Conservation (phyloP, 2,888 invertebrate genomes). For the Microplitis manilae region DNA sequence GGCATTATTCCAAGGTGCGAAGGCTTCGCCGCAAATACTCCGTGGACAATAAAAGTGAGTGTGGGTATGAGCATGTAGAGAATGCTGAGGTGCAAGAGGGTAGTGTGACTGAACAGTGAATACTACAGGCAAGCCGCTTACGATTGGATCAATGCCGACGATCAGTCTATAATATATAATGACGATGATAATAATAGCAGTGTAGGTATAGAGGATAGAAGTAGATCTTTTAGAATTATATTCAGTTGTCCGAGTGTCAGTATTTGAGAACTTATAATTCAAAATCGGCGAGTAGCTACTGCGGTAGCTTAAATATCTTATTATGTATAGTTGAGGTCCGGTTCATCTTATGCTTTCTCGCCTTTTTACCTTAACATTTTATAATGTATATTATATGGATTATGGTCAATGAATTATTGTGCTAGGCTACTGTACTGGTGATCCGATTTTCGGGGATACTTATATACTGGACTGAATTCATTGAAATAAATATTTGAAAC, state of each 20-base stretch:
- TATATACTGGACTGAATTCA: conserved; percentile 27
- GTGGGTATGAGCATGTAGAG: background rate
- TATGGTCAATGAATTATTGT: background rate
- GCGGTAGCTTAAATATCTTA: background rate
- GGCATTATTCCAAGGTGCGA: conserved; percentile 38
- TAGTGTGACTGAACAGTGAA: conserved; percentile 23
- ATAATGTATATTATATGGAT: background rate
- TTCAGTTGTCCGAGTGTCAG: background rate
- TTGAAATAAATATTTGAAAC: conserved; percentile 53
- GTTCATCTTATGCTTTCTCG: conserved; percentile 21
- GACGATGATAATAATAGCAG: background rate
- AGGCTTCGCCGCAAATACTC: conserved; percentile 1
- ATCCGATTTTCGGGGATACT: conserved; percentile 37
- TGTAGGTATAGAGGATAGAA: background rate
- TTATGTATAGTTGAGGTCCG: background rate
- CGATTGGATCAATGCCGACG: conserved; percentile 62
- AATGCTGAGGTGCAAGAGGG: background rate
- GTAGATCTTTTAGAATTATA: background rate
- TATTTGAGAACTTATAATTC: background rate
- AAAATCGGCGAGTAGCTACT: background rate
- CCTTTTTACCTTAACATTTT: conserved; percentile 13
- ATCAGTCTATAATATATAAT: conserved; percentile 29
- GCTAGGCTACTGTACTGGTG: conserved; percentile 1
- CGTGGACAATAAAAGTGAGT: background rate
- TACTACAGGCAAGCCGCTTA: conserved; percentile 61